phyloP scores from a whole-genome alignment of 1,140 invertebrate species.

The Branchinecta lindahli region DNA sequence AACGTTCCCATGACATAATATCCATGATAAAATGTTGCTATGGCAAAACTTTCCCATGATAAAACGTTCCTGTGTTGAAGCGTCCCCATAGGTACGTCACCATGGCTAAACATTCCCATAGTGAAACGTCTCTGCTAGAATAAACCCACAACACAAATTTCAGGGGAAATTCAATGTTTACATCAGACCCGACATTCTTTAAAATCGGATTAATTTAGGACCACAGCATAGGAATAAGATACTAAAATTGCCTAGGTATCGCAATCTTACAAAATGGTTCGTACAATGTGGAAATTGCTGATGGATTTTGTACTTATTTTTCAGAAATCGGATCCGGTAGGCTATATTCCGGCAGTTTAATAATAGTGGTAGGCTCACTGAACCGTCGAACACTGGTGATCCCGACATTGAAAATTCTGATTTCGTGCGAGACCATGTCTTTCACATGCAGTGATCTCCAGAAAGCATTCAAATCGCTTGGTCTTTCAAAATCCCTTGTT shows the following conservation, averaged over 20 bases:
- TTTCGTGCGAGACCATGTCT: not conserved
- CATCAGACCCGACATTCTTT: too few species aligned
- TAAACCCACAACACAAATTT: not conserved
- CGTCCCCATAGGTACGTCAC: too few species aligned
- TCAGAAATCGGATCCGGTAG: not conserved
- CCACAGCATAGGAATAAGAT: not conserved
- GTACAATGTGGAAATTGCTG: not conserved
- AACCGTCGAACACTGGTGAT: not conserved
- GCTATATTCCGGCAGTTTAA: not conserved
- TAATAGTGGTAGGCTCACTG: not conserved
- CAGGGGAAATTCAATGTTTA: too few species aligned
- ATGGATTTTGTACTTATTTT: not conserved
- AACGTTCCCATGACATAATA: too few species aligned
- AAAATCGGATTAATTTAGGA: not conserved
- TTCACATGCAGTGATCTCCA: not conserved
- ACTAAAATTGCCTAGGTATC: not conserved
- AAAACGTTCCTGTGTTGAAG: too few species aligned
- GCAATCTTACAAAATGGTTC: not conserved
- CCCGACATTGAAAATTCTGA: not conserved
- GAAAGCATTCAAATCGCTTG: conserved; percentile 1
- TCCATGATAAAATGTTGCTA: too few species aligned
- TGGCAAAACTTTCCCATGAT: too few species aligned
- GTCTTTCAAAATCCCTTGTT: not conserved
- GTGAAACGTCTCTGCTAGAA: not conserved
- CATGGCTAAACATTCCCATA: too few species aligned